A percentile compares a stretch with the other conserved stretches of the same genome.
Evolutionary conservation across 2,888 invertebrate species (phyloP).

Genomic region (Cephus nigrinus): DNA sequence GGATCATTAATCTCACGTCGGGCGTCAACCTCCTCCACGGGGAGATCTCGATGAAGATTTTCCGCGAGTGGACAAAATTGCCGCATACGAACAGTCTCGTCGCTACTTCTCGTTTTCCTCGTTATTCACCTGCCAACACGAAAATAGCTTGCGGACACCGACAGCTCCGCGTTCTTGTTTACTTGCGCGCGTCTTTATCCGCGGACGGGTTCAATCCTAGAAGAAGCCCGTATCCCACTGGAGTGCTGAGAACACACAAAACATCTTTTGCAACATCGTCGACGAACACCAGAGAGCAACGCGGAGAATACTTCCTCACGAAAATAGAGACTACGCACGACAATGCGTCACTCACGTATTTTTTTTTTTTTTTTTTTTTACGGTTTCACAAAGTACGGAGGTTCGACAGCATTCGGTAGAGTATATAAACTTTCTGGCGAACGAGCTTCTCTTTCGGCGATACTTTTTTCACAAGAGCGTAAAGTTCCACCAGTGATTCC

Average conservation of each 20-base stretch:
- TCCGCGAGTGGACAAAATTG: neutral
- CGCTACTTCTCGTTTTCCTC: neutral
- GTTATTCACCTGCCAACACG: slow-evolving; percentile 6
- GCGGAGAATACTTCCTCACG: neutral
- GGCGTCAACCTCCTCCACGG: neutral
- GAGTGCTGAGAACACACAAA: neutral
- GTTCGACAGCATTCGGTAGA: neutral
- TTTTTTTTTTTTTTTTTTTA: neutral
- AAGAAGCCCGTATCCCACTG: neutral
- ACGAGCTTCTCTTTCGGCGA: neutral
- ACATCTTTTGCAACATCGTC: neutral
- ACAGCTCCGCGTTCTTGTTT: neutral
- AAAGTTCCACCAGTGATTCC: neutral
- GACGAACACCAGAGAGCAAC: neutral
- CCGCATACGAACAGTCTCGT: neutral
- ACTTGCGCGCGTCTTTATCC: neutral
- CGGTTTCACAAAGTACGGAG: neutral
- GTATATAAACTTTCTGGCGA: neutral
- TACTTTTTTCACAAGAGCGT: neutral
- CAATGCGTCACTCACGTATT: neutral
- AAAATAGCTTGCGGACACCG: neutral
- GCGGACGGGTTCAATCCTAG: neutral
- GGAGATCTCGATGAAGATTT: neutral
- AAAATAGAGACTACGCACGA: neutral
- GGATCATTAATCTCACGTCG: neutral